Percentiles rank a stretch among this genome's conserved stretches.
Conservation (phyloP, 2,113 vertebrate species). For the Chloropsis hardwickii region DNA sequence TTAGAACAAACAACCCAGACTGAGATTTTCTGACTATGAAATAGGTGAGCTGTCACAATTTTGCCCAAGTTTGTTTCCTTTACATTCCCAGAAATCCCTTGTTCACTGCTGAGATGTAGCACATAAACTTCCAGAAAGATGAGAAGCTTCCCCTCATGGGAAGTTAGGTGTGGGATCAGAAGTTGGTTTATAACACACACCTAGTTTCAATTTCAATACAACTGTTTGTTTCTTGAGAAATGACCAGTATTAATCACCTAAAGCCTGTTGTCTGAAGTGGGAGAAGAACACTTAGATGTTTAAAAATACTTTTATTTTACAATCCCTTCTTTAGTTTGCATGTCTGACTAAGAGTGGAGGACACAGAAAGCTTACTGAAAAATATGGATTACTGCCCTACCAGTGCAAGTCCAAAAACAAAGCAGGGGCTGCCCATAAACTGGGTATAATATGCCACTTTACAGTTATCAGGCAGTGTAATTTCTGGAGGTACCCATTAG, state of each 20-base stretch:
- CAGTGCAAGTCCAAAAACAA: background rate
- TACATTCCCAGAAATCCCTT: background rate
- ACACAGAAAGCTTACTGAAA: background rate
- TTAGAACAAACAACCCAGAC: background rate
- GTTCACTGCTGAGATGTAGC: background rate
- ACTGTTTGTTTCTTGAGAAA: background rate
- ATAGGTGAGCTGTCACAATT: background rate
- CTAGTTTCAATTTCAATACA: background rate
- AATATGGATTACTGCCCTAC: background rate
- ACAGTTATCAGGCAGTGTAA: background rate
- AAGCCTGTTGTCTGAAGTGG: background rate
- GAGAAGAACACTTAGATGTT: background rate
- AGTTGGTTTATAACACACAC: background rate
- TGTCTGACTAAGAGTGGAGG: background rate
- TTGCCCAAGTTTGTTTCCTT: background rate
- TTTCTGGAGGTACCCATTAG: background rate
- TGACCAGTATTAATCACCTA: accelerated
- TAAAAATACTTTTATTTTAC: background rate
- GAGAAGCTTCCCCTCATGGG: background rate
- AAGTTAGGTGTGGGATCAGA: background rate
- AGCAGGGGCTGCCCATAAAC: background rate
- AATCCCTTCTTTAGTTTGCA: background rate
- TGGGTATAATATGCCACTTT: background rate
- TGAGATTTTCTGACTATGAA: background rate
- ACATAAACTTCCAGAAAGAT: background rate